Conservation (phyloP, 2,113 vertebrate genomes). For the Lethenteron camtschaticum region DNA sequence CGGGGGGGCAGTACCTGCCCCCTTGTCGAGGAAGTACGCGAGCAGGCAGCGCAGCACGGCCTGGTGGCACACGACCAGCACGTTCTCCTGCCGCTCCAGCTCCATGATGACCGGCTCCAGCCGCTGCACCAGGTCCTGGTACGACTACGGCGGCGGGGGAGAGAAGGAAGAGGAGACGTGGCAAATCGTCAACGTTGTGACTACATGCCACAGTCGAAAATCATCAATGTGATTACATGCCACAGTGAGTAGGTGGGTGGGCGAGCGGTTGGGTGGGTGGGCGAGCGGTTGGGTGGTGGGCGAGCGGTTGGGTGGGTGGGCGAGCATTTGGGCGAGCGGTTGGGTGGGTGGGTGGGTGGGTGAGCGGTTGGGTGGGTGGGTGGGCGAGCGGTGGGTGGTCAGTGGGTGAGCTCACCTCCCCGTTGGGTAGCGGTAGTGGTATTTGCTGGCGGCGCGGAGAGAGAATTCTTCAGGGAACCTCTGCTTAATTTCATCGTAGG, state of each 20-base stretch:
- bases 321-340: too few relatives aligned
- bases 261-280: too few relatives aligned
- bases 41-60: slow-evolving; percentile 68
- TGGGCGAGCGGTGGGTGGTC: too few relatives aligned
- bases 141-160: slow-evolving; percentile 29
- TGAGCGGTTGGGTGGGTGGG: too few relatives aligned
- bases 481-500: slow-evolving; percentile 67
- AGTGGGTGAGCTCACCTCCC: slow-evolving; percentile 40
- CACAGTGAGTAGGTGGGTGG: too few relatives aligned
- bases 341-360: too few relatives aligned
- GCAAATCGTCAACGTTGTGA: too few relatives aligned
- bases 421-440: slow-evolving; percentile 77
- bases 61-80: slow-evolving; percentile 62
- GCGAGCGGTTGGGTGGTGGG: too few relatives aligned
- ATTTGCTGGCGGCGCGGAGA: slow-evolving; percentile 80
- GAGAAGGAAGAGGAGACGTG: too few relatives aligned
- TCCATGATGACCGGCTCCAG: slow-evolving; percentile 85
- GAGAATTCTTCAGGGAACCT: slow-evolving; percentile 56
- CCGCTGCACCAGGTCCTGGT: slow-evolving; percentile 67
- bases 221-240: too few relatives aligned
- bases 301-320: too few relatives aligned
- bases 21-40: slow-evolving; percentile 75
- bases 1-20: slow-evolving; percentile 23
- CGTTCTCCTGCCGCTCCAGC: slow-evolving; percentile 70
- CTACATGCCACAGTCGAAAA: too few relatives aligned